phyloP scores from a whole-genome alignment of 1,140 invertebrate genomes.

The honey bee (Apis mellifera) region DNA sequence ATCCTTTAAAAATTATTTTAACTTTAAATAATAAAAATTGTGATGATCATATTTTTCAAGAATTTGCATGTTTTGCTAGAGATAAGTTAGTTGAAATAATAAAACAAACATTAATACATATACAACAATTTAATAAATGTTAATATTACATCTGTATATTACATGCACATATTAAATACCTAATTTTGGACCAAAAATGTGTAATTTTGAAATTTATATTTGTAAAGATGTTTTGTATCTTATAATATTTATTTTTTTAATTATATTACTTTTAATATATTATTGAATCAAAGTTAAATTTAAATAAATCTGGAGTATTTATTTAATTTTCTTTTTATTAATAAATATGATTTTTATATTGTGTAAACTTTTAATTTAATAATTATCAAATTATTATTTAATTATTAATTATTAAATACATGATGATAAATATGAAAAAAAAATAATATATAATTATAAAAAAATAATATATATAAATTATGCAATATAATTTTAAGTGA shows the following conservation, averaged over 20 bases:
- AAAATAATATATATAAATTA: neutral
- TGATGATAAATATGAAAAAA: neutral
- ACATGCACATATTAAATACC: neutral
- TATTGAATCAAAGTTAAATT: neutral
- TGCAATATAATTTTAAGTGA: neutral
- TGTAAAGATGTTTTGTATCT: neutral
- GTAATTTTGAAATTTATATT: neutral
- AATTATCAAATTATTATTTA: neutral
- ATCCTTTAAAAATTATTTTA: constrained; percentile 51
- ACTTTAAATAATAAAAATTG: constrained; percentile 49
- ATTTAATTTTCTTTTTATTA: neutral
- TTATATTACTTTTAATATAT: neutral
- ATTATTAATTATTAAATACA: neutral
- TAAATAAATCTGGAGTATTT: constrained; percentile 2
- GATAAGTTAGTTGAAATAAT: constrained; percentile 57
- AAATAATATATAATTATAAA: neutral
- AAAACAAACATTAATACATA: constrained; percentile 66
- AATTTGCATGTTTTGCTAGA: constrained; percentile 50
- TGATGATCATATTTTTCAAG: constrained; percentile 47
- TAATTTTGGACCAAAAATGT: constrained; percentile 1
- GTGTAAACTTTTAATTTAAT: neutral
- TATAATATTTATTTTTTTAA: neutral
- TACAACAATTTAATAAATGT: constrained; percentile 65
- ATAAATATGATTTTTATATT: neutral
- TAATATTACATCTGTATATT: constrained; percentile 12